Evolutionary conservation across 2,888 invertebrate genomes (phyloP).

Genomic region (Pheosia gnoma): DNA sequence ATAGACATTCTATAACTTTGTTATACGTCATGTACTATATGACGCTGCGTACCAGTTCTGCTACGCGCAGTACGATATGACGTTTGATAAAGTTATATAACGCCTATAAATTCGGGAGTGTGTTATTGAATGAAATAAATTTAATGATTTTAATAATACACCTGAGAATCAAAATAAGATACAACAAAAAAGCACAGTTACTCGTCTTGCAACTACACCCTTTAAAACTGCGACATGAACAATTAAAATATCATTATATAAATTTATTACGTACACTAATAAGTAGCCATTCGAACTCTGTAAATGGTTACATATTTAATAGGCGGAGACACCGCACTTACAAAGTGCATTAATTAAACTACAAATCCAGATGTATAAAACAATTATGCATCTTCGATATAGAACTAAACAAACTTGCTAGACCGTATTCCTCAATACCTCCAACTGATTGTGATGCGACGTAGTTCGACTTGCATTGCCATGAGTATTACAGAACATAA

Average conservation of each 20-base stretch:
- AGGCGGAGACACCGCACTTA: slow-evolving; percentile 83
- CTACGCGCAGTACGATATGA: too few relatives aligned
- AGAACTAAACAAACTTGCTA: slow-evolving; percentile 73
- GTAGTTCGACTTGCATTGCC: slow-evolving; percentile 64
- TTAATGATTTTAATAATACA: neutral
- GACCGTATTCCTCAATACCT: slow-evolving; percentile 57
- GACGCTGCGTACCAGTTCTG: too few relatives aligned
- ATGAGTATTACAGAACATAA: slow-evolving; percentile 69
- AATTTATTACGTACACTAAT: slow-evolving; percentile 78
- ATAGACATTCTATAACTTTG: too few relatives aligned
- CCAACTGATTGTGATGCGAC: slow-evolving; percentile 75
- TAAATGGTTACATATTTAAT: slow-evolving; percentile 81
- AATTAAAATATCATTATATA: slow-evolving; percentile 70
- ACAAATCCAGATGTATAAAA: slow-evolving; percentile 81
- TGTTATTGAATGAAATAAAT: neutral
- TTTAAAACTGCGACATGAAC: slow-evolving; percentile 57
- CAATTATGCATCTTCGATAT: slow-evolving; percentile 78
- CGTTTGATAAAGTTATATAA: too few relatives aligned
- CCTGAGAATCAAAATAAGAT: neutral
- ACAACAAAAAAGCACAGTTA: slow-evolving; percentile 12
- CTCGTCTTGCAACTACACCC: slow-evolving; percentile 33
- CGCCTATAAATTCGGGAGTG: too few relatives aligned
- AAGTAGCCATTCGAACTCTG: slow-evolving; percentile 77
- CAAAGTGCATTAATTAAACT: slow-evolving; percentile 82
- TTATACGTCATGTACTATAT: too few relatives aligned